Base-by-base conservation (phyloP, 2,888 invertebrate species). In the Tenthredo mesomela region DNA sequence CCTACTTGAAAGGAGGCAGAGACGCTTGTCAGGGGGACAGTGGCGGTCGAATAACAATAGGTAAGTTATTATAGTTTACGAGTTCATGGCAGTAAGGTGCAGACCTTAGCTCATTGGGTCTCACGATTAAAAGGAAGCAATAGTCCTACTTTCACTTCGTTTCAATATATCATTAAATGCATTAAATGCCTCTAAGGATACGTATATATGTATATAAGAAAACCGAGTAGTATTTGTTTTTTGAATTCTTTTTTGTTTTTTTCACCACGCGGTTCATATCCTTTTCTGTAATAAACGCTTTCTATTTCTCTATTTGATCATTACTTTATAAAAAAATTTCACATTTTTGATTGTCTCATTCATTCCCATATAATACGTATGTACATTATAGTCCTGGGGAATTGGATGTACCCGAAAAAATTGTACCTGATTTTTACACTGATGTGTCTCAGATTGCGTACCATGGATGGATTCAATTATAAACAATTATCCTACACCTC, bases 21-120 rank as follows among this genome's bases (percentile, higher is more conserved):
- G 67, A 82, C 18, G 65, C 82, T 25, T 82, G 82, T 25, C 82
- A 82, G 33, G 82, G 82, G 67, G 82, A 82, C 50, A 82, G 82
- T 50, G 82, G 82, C n/a, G 50, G 82, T 82, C 67, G 70, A 12
- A 10, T 70, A 82, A 82, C 82, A 33, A 82, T 82, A 67, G 82
- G 67, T 82, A 67, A 82, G 82, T 67, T 47, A 75, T 50, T 78
- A 78, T 78, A 37, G 58, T 21, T 40, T 73, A 21, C n/a, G n/a
- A 73, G 71, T 73, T 73, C 71, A 73, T 43, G n/a, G 43, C 71
- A 21, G 67, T 33, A 67, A 67, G 33, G 67, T 67, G 67, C 67
- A 67, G 67, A 67, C 67, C 67, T 67, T 18, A 67, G 67, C 29
- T 67, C 67, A 33, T 67, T 33, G 29, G 29, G 71, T 40, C 71